phyloP scores from a whole-genome alignment of 2,888 invertebrate species.

The Carabus problematicus region DNA sequence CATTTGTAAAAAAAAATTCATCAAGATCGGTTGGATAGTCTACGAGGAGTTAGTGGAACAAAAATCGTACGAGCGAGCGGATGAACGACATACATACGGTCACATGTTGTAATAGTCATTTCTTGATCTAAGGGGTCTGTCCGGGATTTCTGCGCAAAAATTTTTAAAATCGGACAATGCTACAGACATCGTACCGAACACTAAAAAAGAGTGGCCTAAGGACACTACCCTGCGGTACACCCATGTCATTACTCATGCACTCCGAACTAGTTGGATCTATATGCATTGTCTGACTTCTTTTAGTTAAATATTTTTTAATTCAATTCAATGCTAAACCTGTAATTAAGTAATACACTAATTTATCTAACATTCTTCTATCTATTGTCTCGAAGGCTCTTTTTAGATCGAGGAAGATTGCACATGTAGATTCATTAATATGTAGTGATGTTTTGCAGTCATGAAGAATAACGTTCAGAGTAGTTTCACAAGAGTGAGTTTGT shows the following conservation, averaged over 20 bases:
- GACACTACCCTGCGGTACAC: slow-evolving; percentile 12
- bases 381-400: slow-evolving; percentile 43
- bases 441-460: slow-evolving; percentile 36
- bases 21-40: too few species aligned
- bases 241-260: not conserved
- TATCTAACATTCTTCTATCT: slow-evolving; percentile 37
- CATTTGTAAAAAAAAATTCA: too few species aligned
- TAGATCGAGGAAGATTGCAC: slow-evolving; percentile 44
- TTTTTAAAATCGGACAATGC: too few species aligned
- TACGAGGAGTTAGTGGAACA: too few species aligned
- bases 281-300: not conserved
- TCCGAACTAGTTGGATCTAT: too few species aligned
- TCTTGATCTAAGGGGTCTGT: too few species aligned
- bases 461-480: slow-evolving; percentile 36
- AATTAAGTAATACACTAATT: slow-evolving; percentile 29
- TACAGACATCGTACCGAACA: too few species aligned
- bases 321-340: not conserved
- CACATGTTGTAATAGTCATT: too few species aligned
- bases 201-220: not conserved
- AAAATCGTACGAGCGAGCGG: too few species aligned
- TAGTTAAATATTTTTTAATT: not conserved
- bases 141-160: too few species aligned
- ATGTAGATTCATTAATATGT: slow-evolving; percentile 30
- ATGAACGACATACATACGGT: too few species aligned
- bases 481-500: slow-evolving; percentile 43